phyloP scores from a whole-genome alignment of 2,888 invertebrate species.

The Cosmorhoe ocellata region DNA sequence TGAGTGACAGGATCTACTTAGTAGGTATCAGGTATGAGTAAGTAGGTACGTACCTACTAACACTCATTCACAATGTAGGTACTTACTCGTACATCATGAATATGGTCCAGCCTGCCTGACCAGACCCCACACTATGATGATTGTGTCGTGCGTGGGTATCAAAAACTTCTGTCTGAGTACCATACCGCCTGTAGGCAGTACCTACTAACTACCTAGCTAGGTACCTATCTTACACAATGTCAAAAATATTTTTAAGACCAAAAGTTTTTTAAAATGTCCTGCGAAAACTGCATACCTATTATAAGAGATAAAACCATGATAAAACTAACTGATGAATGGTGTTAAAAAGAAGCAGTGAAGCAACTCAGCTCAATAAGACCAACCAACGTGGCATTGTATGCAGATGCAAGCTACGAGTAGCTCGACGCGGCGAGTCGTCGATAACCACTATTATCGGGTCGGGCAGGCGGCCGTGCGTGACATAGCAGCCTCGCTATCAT shows the following conservation, averaged over 20 bases:
- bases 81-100: too few relatives aligned
- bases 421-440: slow-evolving; percentile 36
- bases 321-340: background rate
- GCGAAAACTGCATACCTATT: too few relatives aligned
- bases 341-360: background rate
- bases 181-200: too few relatives aligned
- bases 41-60: too few relatives aligned
- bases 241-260: too few relatives aligned
- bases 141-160: too few relatives aligned
- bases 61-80: too few relatives aligned
- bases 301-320: background rate
- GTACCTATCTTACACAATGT: background rate
- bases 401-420: slow-evolving; percentile 47
- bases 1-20: background rate
- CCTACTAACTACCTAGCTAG: background rate
- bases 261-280: too few relatives aligned
- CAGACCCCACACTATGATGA: too few relatives aligned
- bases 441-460: slow-evolving; percentile 29
- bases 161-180: too few relatives aligned
- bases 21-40: too few relatives aligned
- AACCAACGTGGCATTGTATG: slow-evolving; percentile 51
- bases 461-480: slow-evolving; percentile 39
- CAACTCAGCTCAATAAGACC: slow-evolving; percentile 16
- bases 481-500: slow-evolving; percentile 30
- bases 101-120: too few relatives aligned